A percentile compares a stretch with the other conserved stretches of the same genome.
Evolutionary conservation across 2,797 vertebrate genomes (phyloP).

Genomic region (Vipera latastei): DNA sequence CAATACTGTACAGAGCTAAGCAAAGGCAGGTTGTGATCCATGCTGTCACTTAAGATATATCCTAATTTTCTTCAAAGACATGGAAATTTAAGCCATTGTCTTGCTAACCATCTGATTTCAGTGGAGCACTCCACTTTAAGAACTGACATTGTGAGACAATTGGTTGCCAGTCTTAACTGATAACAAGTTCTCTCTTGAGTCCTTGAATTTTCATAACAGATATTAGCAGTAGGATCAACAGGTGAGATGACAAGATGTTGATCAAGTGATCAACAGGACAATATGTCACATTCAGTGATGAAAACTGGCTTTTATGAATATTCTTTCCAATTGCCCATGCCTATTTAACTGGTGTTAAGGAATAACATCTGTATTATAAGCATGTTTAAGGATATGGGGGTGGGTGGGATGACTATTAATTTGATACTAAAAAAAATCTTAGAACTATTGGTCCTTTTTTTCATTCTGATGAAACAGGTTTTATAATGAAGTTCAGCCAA

Average conservation of each 20-base stretch:
- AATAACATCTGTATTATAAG: fast-evolving
- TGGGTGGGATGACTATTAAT: not conserved
- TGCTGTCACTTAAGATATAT: conserved; percentile 12
- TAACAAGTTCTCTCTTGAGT: conserved; percentile 8
- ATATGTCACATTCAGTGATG: conserved; percentile 36
- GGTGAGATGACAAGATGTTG: conserved; percentile 1
- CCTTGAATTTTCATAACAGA: conserved; percentile 32
- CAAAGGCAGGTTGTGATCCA: conserved; percentile 31
- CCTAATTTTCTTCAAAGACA: conserved; percentile 9
- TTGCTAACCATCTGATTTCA: conserved; percentile 6
- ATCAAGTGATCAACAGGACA: conserved; percentile 36
- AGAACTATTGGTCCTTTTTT: not conserved
- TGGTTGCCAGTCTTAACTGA: conserved; percentile 18
- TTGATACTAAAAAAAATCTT: conserved; percentile 19
- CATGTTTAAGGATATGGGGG: not conserved
- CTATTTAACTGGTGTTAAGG: fast-evolving
- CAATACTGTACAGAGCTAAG: not conserved
- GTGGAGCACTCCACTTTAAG: not conserved
- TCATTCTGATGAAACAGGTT: conserved; percentile 32
- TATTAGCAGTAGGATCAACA: conserved; percentile 17
- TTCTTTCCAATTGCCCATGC: fast-evolving
- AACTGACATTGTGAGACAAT: conserved; percentile 20
- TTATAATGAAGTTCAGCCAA: conserved; percentile 37
- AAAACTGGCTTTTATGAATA: fast-evolving
- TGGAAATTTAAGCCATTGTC: not conserved